A percentile compares a stretch with the other conserved stretches of the same genome.
Conservation (phyloP, 1,140 invertebrate species). For the Propsilocerus akamusi region DNA sequence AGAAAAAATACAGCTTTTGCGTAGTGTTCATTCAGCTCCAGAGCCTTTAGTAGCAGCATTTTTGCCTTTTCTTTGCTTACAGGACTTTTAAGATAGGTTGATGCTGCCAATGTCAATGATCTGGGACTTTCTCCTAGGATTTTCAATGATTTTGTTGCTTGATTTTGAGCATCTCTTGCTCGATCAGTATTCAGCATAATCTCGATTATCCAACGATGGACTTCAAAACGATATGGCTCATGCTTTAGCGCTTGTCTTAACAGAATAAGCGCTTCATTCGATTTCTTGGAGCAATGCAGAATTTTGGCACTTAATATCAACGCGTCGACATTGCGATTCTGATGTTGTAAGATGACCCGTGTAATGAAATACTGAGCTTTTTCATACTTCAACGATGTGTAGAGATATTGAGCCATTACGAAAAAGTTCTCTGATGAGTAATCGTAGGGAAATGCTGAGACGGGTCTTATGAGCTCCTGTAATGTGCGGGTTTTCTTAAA, state of each 20-base stretch:
- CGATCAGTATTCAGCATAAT: conserved; percentile 16
- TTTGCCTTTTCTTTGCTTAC: conserved; percentile 12
- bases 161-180: conserved; percentile 14
- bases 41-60: conserved; percentile 14
- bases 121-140: conserved; percentile 15
- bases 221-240: conserved; percentile 26
- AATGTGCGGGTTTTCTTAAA: conserved; percentile 26
- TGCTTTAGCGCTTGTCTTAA: conserved; percentile 45
- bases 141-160: conserved; percentile 14
- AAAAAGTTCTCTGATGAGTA: conserved; percentile 38
- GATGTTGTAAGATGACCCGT: conserved; percentile 29
- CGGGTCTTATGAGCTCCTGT: conserved; percentile 26
- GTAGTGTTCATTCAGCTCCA: conserved; percentile 18
- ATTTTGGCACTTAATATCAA: conserved; percentile 47
- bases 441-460: conserved; percentile 22
- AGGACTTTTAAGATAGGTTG: conserved; percentile 11
- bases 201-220: conserved; percentile 16
- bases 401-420: conserved; percentile 39
- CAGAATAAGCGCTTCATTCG: conserved; percentile 41
- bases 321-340: conserved; percentile 39
- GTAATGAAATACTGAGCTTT: conserved; percentile 39
- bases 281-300: conserved; percentile 44
- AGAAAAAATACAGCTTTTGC: conserved; percentile 14
- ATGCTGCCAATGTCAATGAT: conserved; percentile 17
- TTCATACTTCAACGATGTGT: conserved; percentile 29